These are phyloP conservation scores for Formicarius rufipectus DNA, from an alignment of 2,113 vertebrate genomes.

Conservation along the genomic window DNA sequence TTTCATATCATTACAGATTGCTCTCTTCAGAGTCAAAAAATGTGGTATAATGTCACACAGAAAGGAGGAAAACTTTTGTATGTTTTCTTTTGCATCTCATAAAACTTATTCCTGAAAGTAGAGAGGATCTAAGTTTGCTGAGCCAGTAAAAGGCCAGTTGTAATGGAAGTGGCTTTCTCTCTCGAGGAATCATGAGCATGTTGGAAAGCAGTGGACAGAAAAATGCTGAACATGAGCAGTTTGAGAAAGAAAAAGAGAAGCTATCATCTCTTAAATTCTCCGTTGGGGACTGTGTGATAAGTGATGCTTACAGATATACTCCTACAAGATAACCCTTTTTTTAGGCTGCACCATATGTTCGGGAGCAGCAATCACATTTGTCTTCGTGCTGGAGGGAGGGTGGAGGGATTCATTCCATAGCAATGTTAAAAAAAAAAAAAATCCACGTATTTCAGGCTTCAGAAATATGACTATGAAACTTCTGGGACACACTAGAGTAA, in stretches of 20 bases:
- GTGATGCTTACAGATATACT: slow-evolving; percentile 34
- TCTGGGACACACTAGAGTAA: not conserved
- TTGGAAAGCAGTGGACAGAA: slow-evolving; percentile 16
- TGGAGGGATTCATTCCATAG: slow-evolving; percentile 19
- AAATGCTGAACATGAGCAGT: not conserved
- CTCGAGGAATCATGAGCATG: slow-evolving; percentile 9
- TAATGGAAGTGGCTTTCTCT: not conserved
- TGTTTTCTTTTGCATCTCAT: not conserved
- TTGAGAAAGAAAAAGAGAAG: not conserved
- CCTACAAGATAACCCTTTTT: slow-evolving; percentile 46
- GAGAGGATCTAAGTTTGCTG: not conserved
- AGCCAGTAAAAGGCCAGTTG: not conserved
- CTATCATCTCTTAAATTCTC: not conserved
- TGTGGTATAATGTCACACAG: not conserved
- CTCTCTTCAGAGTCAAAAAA: not conserved
- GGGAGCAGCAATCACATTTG: slow-evolving; percentile 9
- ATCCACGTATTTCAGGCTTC: not conserved
- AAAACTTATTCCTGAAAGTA: not conserved
- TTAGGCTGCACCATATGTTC: slow-evolving; percentile 57
- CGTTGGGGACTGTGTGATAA: not conserved
- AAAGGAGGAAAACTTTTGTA: not conserved
- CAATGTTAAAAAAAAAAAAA: not conserved
- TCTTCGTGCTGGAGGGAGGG: not conserved
- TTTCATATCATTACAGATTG: not conserved
- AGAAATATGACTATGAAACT: not conserved